A percentile compares a stretch with the other conserved stretches of the same genome.
Conservation (phyloP, 2,113 vertebrate species). For the Illadopsis cleaveri region DNA sequence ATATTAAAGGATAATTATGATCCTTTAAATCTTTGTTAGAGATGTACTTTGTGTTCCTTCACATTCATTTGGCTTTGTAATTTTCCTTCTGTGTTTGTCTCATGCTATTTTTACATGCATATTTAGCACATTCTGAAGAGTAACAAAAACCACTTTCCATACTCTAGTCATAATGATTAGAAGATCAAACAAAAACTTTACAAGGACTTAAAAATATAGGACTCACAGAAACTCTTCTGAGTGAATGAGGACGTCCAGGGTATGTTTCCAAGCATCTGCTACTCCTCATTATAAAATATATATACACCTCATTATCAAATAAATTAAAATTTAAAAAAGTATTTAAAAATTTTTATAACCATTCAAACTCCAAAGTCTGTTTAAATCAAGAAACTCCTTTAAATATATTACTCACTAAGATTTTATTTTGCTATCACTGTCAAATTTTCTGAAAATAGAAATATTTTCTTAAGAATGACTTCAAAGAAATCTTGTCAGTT, state of each 20-base stretch:
- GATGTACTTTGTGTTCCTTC: neutral
- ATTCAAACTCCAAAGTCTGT: neutral
- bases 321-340: neutral
- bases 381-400: neutral
- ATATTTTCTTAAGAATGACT: neutral
- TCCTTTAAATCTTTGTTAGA: neutral
- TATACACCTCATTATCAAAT: neutral
- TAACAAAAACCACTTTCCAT: neutral
- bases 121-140: neutral
- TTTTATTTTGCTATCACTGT: neutral
- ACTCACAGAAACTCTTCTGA: neutral
- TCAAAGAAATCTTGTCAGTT: neutral
- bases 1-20: neutral
- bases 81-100: neutral
- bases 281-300: neutral
- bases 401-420: neutral
- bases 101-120: neutral
- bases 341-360: neutral
- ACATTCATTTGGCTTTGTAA: neutral
- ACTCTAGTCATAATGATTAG: neutral
- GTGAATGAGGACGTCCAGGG: neutral
- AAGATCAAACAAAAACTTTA: conserved; percentile 6
- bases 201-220: neutral
- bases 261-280: neutral
- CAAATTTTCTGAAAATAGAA: neutral